Conservation (phyloP, 2,888 invertebrate genomes). For the Agrilus biguttatus region DNA sequence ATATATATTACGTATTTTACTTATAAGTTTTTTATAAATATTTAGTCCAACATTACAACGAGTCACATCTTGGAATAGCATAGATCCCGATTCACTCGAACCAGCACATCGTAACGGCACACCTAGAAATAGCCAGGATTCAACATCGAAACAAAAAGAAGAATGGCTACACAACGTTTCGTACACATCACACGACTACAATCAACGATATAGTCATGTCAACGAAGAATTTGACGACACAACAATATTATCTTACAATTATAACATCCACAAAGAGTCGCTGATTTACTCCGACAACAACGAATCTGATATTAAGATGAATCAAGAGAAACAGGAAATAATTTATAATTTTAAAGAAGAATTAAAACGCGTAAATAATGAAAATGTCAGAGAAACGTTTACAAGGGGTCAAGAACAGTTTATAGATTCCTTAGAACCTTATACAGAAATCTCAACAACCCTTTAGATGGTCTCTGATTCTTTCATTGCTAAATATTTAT, state of each 20-base stretch:
- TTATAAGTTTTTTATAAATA: no score
- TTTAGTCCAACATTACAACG: no score
- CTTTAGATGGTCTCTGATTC: slow-evolving; percentile 7
- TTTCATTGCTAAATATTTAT: neutral
- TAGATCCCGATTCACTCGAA: slow-evolving; percentile 29
- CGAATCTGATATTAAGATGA: no score
- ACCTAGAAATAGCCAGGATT: neutral
- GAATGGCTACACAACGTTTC: slow-evolving; percentile 10
- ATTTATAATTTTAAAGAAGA: no score
- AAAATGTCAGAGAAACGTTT: neutral
- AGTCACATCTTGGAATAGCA: slow-evolving; percentile 13
- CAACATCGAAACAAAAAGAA: slow-evolving; percentile 2
- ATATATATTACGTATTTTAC: no score
- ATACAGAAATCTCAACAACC: slow-evolving; percentile 9
- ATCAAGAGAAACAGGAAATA: no score
- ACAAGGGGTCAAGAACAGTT: slow-evolving; percentile 14
- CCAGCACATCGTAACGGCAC: slow-evolving; percentile 7
- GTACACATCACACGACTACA: slow-evolving; percentile 14
- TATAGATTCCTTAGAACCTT: slow-evolving; percentile 21
- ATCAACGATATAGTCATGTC: no score
- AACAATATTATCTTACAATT: no score
- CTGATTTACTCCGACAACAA: no score
- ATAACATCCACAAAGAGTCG: no score
- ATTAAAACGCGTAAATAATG: neutral
- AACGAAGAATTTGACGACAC: no score